Percentiles rank a stretch among this genome's conserved stretches.
Conservation (phyloP, 23 tunicate genomes). For the Halocynthia aurantium region DNA sequence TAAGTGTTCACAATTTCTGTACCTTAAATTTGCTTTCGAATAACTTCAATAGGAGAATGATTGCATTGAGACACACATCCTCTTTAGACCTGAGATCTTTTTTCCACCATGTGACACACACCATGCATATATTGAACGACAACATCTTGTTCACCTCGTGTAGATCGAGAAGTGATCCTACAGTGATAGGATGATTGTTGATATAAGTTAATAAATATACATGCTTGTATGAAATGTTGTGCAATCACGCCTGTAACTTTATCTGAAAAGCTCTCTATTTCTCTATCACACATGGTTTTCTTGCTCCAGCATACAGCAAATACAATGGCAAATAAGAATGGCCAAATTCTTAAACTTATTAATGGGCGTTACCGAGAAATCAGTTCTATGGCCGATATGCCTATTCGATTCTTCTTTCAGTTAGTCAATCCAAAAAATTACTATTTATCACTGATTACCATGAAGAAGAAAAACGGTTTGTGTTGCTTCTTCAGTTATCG, state of each 20-base stretch:
- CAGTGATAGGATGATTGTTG: background rate
- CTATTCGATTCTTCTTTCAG: background rate
- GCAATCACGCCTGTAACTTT: too few species aligned
- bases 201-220: too few species aligned
- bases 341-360: too few species aligned
- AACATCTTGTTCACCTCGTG: background rate
- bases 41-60: constrained; percentile 8
- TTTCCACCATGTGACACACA: constrained; percentile 20
- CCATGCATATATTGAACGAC: background rate
- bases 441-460: background rate
- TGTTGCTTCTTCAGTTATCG: background rate
- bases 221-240: too few species aligned
- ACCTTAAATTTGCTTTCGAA: background rate
- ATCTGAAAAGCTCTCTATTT: too few species aligned
- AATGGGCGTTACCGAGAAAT: too few species aligned
- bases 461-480: background rate
- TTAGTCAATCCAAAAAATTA: background rate
- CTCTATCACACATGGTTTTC: too few species aligned
- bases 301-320: too few species aligned
- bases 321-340: too few species aligned
- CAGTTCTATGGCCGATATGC: too few species aligned
- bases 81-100: background rate
- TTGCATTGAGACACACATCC: constrained; percentile 19
- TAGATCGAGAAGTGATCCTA: constrained; percentile 22
- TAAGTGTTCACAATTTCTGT: too few species aligned